Evolutionary conservation across 1,140 invertebrate species (phyloP).

Genomic region (Mylabris phalerata): DNA sequence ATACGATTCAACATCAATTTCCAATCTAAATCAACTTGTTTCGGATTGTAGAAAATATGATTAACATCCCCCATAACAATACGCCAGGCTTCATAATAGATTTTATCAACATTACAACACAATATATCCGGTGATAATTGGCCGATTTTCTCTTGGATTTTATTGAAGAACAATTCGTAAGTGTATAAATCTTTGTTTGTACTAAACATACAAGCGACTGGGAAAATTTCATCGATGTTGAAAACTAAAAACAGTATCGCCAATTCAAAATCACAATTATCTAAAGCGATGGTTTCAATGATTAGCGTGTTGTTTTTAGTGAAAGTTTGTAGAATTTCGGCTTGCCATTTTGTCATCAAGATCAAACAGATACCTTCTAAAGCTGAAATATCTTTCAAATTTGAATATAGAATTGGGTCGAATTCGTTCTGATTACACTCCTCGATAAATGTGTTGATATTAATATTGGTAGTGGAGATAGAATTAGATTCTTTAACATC

Average conservation of each 20-base stretch:
- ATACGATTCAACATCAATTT: constrained; percentile 5
- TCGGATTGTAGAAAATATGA: neutral
- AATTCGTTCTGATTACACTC: neutral
- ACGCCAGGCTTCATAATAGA: constrained; percentile 7
- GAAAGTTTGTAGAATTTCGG: constrained; percentile 1
- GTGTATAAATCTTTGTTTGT: neutral
- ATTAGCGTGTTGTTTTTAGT: neutral
- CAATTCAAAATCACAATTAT: constrained; percentile 8
- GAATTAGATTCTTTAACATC: constrained; percentile 5
- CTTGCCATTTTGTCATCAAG: constrained; percentile 4
- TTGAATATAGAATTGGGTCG: constrained; percentile 3
- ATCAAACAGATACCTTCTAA: neutral
- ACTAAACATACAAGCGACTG: constrained; percentile 3
- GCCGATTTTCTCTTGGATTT: constrained; percentile 1
- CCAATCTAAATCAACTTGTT: constrained; percentile 4
- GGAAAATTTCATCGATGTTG: constrained; percentile 5
- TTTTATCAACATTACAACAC: constrained; percentile 3
- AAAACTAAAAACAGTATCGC: constrained; percentile 1
- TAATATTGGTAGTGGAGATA: neutral
- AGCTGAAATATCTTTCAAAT: neutral
- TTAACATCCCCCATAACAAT: constrained; percentile 3
- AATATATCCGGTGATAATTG: neutral
- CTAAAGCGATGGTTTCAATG: neutral
- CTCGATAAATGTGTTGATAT: neutral
- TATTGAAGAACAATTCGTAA: constrained; percentile 5